Evolutionary conservation across 1,140 invertebrate species (phyloP), one percentile per base, ranked within the genome.

Genomic region (Vanessa tameamea): DNA sequence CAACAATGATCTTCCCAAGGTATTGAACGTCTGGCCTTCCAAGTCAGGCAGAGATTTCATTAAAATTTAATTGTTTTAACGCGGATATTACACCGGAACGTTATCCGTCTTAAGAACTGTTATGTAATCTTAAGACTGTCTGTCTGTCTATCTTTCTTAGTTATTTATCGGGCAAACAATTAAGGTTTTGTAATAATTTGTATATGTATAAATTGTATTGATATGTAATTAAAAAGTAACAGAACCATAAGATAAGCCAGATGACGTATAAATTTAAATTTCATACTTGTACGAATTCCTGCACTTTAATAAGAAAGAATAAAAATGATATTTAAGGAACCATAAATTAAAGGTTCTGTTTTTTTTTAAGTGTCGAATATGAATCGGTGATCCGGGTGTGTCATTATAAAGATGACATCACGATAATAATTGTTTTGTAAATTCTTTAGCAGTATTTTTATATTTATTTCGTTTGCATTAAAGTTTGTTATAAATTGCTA

Each of bases 21-120:
- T 55, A 64, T 65, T 67, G 47, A 73, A 73, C 14, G 59, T 23
- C 50, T 68, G 31, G 48, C 55, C 20, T 57, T 50, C 47, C 72
- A 64, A 68, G 72, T 57, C 15, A 68, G 23, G 47, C 55, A 2
- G 15, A 73, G 53, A 69, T 69, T 69, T 69, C 66, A 47, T 69
- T 69, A 69, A 69, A 63, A 68, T 47, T 55, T 75, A 70, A 75
- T 75, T 75, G 73, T 69, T 75, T 65, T 65, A 65, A 65, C 69
- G 67, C 73, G 67, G 73, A 69, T 69, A 64, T 65, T 75, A 69
- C 65, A 26, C 61, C 31, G 61, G 26, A 67, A 66, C 47, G 26
- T 31, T 68, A 68, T 68, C 64, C 51, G 64, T 15, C 51, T 20
- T 37, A 43, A 14, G 8, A 47, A 14, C 57, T 47, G 57, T 69